Conservation (phyloP, 2,888 invertebrate genomes). For the Capitulum mitella region DNA sequence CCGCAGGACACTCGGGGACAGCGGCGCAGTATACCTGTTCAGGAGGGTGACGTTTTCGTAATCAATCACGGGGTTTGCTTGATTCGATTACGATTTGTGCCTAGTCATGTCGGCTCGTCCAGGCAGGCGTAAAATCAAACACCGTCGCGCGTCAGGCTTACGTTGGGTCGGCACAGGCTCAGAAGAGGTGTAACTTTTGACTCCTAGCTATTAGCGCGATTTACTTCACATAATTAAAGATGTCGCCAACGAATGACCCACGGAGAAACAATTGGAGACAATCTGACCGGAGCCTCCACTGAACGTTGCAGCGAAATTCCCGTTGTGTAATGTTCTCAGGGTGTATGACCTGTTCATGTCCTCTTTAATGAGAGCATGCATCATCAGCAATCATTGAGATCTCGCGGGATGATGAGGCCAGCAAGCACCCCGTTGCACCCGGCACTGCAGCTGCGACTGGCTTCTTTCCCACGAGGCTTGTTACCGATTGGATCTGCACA, state of each 20-base stretch:
- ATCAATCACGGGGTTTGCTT: background rate
- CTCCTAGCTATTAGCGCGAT: too few species aligned
- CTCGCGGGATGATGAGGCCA: background rate
- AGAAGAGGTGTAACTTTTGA: too few species aligned
- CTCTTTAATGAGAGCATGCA: background rate
- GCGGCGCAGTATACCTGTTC: background rate
- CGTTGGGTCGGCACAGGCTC: too few species aligned
- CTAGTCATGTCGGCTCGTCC: too few species aligned
- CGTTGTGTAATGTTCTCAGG: background rate
- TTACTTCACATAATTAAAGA: too few species aligned
- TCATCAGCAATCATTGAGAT: background rate
- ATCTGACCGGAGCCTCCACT: too few species aligned
- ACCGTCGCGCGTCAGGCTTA: too few species aligned
- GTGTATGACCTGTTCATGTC: background rate
- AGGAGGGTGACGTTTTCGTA: background rate
- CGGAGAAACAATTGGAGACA: too few species aligned
- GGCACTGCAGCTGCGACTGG: background rate
- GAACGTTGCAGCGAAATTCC: too few species aligned
- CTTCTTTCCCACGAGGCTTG: background rate
- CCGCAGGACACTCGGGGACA: constrained; percentile 8
- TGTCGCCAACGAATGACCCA: too few species aligned
- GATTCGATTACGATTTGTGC: too few species aligned
- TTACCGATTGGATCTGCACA: background rate
- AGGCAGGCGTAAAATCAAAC: too few species aligned
- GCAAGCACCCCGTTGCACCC: background rate